Base-by-base conservation (phyloP, 2,888 invertebrate genomes). In the Rhagium mordax region DNA sequence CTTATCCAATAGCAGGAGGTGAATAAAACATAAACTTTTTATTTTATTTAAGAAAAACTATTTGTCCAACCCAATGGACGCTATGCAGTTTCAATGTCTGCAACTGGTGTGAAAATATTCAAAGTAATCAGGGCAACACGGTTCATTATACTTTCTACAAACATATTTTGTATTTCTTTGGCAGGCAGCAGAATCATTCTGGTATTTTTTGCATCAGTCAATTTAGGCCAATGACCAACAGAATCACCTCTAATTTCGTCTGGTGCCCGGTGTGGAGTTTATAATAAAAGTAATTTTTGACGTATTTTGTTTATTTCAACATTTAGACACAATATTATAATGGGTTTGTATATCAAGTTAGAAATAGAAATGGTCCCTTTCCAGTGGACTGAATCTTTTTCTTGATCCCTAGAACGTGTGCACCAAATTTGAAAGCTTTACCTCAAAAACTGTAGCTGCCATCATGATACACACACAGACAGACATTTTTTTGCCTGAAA, bases 81-180 rank as follows among this genome's bases (percentile, higher is more conserved):
- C 8, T 18, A 49, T 64, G 64, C 64, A 64, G 13, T 62, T 48
- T 59, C 15, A 59, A 29, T 1, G 1, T 41, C 13, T 15, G n/a
- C 10, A 24, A 13, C 5, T n/a, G n/a, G 66, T 53, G 10, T 66
- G 66, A 66, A 66, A 53, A 66, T n/a, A 66, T 13, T 66, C 66
- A 53, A 66, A 64, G n/a, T 49, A 64, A 49, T 64, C 64, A 8
- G 64, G 66, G 24, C 66, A 66, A 13, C 15, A 10, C 10, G 53
- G 53, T 53, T 66, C 51, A 20, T 29, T 51, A 21, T 53, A 66
- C 18, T 24, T 66, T 53, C 33, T 66, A 29, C 66, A 66, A 8
- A 66, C 7, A 66, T 66, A 66, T 27, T 66, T 66, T 16, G 51
- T 66, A 13, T 33, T 53, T 13, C 53, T 8, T 0, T 61, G 7